Conservation (phyloP, 1,140 invertebrate species). For the Camponotus floridanus region DNA sequence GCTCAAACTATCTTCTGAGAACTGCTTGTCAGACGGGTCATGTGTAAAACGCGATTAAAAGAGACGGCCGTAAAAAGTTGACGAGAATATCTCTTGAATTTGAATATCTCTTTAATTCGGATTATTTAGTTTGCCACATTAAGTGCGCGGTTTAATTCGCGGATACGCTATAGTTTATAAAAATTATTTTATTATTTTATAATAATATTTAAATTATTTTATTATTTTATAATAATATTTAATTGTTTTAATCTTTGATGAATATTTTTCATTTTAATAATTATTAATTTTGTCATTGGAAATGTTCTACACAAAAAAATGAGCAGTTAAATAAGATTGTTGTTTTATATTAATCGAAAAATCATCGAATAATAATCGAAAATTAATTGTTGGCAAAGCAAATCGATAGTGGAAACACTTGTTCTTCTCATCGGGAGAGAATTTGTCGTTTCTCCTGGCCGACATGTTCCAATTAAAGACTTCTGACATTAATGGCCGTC, state of each 20-base stretch:
- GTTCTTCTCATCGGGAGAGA: conserved; percentile 29
- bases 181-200: too few species aligned
- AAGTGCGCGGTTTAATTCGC: not conserved
- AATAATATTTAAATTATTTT: too few species aligned
- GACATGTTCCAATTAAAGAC: conserved; percentile 59
- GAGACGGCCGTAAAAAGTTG: conserved; percentile 39
- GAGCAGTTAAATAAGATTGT: not conserved
- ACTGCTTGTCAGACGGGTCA: conserved; percentile 47
- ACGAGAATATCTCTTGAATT: conserved; percentile 35
- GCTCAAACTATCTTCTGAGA: conserved; percentile 42
- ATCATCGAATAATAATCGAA: too few species aligned
- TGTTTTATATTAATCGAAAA: not conserved
- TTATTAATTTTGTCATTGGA: too few species aligned
- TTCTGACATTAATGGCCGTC: conserved; percentile 49
- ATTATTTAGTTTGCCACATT: conserved; percentile 30
- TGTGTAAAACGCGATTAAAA: conserved; percentile 54
- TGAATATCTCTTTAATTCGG: conserved; percentile 37
- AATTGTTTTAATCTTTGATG: too few species aligned
- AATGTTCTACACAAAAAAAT: too few species aligned
- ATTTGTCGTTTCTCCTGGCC: conserved; percentile 33
- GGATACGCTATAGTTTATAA: not conserved
- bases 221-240: too few species aligned
- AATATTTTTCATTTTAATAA: too few species aligned
- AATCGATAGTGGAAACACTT: not conserved
- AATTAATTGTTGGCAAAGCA: not conserved